phyloP scores from a whole-genome alignment of 2,888 invertebrate genomes.

The Pristionchus japonicus region DNA sequence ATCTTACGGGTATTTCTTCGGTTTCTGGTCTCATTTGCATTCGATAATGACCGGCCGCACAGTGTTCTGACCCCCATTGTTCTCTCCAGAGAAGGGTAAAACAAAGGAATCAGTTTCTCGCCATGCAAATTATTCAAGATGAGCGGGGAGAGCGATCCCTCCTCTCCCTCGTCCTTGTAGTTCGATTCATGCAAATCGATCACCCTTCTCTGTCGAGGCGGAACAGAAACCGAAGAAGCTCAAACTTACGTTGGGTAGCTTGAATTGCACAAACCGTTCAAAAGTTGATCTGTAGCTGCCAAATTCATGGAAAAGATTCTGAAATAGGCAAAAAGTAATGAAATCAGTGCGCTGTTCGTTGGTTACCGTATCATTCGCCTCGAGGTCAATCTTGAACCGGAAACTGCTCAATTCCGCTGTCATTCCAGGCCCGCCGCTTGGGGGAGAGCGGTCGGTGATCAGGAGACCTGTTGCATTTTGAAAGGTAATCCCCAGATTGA shows the following conservation, averaged over 20 bases:
- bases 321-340: neutral
- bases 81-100: too few species aligned
- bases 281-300: neutral
- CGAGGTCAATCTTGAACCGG: neutral
- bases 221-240: too few species aligned
- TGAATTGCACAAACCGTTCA: neutral
- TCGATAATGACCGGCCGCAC: too few species aligned
- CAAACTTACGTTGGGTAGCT: neutral
- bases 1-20: too few species aligned
- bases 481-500: neutral
- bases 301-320: neutral
- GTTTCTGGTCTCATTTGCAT: too few species aligned
- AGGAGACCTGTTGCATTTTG: neutral
- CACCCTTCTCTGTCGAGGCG: too few species aligned
- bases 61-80: too few species aligned
- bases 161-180: too few species aligned
- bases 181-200: too few species aligned
- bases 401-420: neutral
- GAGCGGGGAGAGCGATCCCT: too few species aligned
- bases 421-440: neutral
- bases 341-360: neutral
- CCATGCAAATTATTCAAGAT: too few species aligned
- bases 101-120: too few species aligned
- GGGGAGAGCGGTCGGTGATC: neutral
- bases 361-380: neutral